Evolutionary conservation across 2,888 invertebrate species (phyloP).

Genomic region (Drosophila melanosoma): DNA sequence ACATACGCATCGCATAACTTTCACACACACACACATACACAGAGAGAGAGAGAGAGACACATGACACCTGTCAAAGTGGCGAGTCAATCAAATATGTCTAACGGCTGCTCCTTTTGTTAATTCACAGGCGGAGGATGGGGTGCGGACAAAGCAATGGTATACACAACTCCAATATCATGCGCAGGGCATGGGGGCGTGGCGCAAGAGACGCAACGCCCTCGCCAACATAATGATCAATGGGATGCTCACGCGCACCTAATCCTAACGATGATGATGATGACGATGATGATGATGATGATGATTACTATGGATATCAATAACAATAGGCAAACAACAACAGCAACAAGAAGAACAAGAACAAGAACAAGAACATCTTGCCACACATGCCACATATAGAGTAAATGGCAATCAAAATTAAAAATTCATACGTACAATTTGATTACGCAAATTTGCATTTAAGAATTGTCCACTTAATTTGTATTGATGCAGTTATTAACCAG

Average conservation of each 20-base stretch:
- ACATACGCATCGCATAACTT: constrained; percentile 4
- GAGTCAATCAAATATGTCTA: constrained; percentile 65
- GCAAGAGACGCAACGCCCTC: constrained; percentile 94
- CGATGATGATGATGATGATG: constrained; percentile 3
- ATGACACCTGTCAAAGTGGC: constrained; percentile 60
- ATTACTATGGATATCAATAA: constrained; percentile 17
- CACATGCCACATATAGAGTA: not conserved
- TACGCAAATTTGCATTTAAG: constrained; percentile 59
- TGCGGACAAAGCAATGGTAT: constrained; percentile 95
- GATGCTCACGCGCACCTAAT: constrained; percentile 86
- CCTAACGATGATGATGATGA: constrained; percentile 9
- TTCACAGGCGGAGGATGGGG: constrained; percentile 93
- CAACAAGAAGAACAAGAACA: not conserved
- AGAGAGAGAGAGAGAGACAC: not conserved
- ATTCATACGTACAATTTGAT: constrained; percentile 15
- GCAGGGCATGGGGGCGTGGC: constrained; percentile 96
- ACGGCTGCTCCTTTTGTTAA: constrained; percentile 34
- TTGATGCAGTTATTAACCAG: constrained; percentile 61
- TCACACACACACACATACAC: constrained; percentile 2
- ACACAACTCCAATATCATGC: constrained; percentile 95
- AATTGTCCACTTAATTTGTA: constrained; percentile 50
- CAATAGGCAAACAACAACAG: not conserved
- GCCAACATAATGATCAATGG: constrained; percentile 99
- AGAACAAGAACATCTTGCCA: not conserved
- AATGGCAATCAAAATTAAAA: constrained; percentile 42